Evolutionary conservation across 2,113 vertebrate species (phyloP), one percentile per base, ranked within the genome.

Genomic region (Albula glossodonta): DNA sequence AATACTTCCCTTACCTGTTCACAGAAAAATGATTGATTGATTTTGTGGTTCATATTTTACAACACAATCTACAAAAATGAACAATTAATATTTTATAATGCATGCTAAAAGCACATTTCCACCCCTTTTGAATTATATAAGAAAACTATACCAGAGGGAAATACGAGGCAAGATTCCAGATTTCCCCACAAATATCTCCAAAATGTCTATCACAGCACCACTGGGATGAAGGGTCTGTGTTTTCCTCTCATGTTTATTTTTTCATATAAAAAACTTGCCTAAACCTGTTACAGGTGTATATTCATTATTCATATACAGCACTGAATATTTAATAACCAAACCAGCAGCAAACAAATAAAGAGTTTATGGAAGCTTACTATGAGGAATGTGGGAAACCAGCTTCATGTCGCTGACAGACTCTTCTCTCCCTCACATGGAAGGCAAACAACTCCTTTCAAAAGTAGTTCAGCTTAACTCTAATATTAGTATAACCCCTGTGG

Each of bases 291-390:
- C 82, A 83, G 13, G 13, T 70, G 56, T 11, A 19, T 17, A 66
- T 83, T 83, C 50, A 51, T 49, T 66, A 17, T 70, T 12, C 22
- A 63, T 49, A 50, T 83, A 2, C 82, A 63, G 15, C 57, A 50
- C 82, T 83, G 57, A 83, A 48, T 83, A n/a, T 83, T 49, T 66
- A 83, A 66, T 49, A 13, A 22, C 15, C 82, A 83, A 56, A 66
- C 31, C 82, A 63, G 31, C 82, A 83, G 41, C n/a, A 48, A 10
- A 66, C 19, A 83, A 83, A 83, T 83, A 19, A 50, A 83, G 13
- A 66, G 15, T 66, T 50, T 66, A 66, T 31, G 49, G 41, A 31
- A 48, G 17, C 25, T 22, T 13, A 57, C 56, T 13, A 83, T 66
- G 41, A 8, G 48, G 22, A 70, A 70, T 9, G 56, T 13, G 60